These are phyloP conservation scores for Drosophila aff. DNA, from an alignment of 1,140 invertebrate genomes.

Conservation along the genomic window DNA sequence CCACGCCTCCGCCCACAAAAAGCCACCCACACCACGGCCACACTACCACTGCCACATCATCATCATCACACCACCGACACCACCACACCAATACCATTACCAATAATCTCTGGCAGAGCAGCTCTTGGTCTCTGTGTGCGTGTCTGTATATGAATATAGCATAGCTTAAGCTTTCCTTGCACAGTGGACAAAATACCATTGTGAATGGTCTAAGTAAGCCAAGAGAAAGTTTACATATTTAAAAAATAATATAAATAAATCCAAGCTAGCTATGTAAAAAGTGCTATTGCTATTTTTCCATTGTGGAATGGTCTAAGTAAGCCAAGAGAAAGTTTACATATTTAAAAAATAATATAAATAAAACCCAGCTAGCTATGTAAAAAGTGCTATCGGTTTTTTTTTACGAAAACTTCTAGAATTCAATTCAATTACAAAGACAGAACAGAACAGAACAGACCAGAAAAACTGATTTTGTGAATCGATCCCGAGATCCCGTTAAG, in stretches of 20 bases:
- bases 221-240: conserved; percentile 1
- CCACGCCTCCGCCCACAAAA: conserved; percentile 38
- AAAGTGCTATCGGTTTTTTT: no score
- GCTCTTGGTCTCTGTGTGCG: conserved; percentile 44
- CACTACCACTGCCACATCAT: conserved; percentile 35
- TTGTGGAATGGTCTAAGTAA: no score
- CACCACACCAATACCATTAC: conserved; percentile 27
- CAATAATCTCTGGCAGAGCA: conserved; percentile 56
- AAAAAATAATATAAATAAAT: not conserved
- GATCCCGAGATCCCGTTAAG: conserved; percentile 10
- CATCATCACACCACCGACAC: conserved; percentile 28
- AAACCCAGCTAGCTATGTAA: no score
- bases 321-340: no score
- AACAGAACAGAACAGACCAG: no score
- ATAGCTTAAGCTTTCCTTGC: conserved; percentile 67
- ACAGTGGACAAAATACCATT: conserved; percentile 35
- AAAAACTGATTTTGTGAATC: not conserved
- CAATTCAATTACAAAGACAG: not conserved
- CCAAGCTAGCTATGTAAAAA: not conserved
- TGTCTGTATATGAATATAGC: conserved; percentile 46
- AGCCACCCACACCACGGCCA: conserved; percentile 26
- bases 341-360: no score
- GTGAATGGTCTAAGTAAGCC: not conserved
- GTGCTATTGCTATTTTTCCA: no score
- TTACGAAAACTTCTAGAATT: no score